These are phyloP conservation scores for Chloropsis hardwickii DNA, from an alignment of 2,113 vertebrate species.

Conservation along the genomic window DNA sequence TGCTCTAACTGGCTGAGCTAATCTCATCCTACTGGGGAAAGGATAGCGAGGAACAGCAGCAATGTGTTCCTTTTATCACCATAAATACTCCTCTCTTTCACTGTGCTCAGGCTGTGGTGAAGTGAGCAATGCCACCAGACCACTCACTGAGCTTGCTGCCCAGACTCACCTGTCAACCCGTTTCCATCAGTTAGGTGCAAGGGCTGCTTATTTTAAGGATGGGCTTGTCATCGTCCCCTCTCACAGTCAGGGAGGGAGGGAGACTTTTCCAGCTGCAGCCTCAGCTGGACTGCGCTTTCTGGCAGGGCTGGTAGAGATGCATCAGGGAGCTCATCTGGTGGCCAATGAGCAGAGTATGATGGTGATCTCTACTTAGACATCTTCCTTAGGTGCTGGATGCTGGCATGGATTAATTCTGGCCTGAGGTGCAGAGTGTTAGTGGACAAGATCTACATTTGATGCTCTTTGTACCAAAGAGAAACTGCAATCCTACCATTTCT, in stretches of 20 bases:
- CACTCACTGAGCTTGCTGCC: neutral
- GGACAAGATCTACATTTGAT: neutral
- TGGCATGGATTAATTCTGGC: neutral
- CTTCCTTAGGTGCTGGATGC: neutral
- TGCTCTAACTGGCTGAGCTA: neutral
- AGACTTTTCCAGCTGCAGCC: neutral
- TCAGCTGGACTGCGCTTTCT: neutral
- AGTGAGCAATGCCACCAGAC: neutral
- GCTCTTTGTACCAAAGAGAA: neutral
- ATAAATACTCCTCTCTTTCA: neutral
- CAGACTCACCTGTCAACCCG: neutral
- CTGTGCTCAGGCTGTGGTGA: neutral
- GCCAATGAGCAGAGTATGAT: neutral
- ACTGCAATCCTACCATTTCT: neutral
- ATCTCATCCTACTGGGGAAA: neutral
- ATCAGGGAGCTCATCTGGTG: neutral
- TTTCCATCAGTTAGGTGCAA: neutral
- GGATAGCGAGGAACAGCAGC: neutral
- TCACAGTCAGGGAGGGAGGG: neutral
- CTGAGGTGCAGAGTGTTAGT: neutral
- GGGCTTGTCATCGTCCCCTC: neutral
- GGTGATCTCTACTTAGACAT: neutral
- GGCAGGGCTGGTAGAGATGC: neutral
- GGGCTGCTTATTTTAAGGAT: neutral
- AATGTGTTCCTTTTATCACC: neutral